Percentiles rank a stretch among this genome's conserved stretches.
Conservation (phyloP, 2,797 vertebrate genomes). For the Gadopsis bispinosus region DNA sequence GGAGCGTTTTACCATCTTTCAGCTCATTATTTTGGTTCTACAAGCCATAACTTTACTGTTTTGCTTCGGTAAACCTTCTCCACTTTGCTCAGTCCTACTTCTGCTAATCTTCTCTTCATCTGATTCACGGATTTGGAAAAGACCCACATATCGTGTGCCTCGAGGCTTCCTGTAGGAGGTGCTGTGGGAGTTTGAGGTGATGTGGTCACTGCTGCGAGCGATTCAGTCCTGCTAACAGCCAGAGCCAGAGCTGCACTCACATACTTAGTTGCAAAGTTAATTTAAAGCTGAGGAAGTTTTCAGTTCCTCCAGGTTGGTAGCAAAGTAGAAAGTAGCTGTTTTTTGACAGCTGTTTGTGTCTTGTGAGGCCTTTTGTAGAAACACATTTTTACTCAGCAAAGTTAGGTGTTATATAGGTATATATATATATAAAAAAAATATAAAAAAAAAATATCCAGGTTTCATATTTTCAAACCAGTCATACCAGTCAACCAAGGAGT, state of each 20-base stretch:
- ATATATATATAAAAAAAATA: no score
- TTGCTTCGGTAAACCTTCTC: neutral
- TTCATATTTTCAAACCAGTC: neutral
- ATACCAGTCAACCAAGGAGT: neutral
- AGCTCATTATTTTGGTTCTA: no score
- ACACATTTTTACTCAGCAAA: neutral
- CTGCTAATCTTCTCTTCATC: constrained; percentile 21
- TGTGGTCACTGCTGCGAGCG: constrained; percentile 32
- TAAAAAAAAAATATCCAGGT: neutral
- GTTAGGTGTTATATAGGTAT: neutral
- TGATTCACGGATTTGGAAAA: constrained; percentile 38
- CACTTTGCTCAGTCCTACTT: constrained; percentile 17
- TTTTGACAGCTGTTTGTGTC: neutral
- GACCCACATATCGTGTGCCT: constrained; percentile 13
- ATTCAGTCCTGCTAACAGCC: neutral
- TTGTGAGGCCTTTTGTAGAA: neutral
- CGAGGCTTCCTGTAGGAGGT: constrained; percentile 34
- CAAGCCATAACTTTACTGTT: neutral
- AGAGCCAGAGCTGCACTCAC: neutral
- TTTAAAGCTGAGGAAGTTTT: neutral
- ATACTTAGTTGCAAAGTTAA: constrained; percentile 12
- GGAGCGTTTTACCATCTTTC: neutral
- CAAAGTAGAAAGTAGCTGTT: neutral
- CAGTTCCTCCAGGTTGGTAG: neutral
- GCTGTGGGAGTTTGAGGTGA: constrained; percentile 51